These are phyloP conservation scores for Hydrochoerus hydrochaeris DNA, from an alignment of 2,113 vertebrate genomes.

Conservation along the genomic window DNA sequence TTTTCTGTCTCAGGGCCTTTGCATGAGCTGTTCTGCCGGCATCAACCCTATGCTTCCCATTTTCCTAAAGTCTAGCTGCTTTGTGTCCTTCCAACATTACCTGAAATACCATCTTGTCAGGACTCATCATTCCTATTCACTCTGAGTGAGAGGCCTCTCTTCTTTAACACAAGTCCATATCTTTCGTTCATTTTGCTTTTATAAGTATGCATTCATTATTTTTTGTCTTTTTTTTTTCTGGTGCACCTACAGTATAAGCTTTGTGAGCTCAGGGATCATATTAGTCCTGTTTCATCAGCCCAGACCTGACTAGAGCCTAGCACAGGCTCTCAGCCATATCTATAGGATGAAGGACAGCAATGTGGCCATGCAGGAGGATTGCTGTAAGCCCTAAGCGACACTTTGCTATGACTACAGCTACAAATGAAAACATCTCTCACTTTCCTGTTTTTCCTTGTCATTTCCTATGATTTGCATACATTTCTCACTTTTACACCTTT, in stretches of 20 bases:
- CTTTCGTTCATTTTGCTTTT: slow-evolving; percentile 13
- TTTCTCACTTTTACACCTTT: neutral
- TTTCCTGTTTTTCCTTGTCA: neutral
- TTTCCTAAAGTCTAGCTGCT: neutral
- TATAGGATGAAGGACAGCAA: neutral
- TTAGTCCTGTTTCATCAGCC: neutral
- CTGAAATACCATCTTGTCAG: neutral
- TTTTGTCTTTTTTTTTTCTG: neutral
- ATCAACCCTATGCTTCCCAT: neutral
- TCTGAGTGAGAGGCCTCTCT: neutral
- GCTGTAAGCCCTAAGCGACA: neutral
- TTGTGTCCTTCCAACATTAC: neutral
- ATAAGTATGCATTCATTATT: neutral
- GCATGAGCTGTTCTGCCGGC: neutral
- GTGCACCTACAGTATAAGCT: neutral
- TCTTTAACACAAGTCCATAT: neutral
- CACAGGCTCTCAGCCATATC: neutral
- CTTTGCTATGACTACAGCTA: neutral
- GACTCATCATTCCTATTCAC: neutral
- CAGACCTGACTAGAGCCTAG: neutral
- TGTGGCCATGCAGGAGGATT: neutral
- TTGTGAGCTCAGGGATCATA: neutral
- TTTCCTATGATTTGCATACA: neutral
- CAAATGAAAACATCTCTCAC: neutral
- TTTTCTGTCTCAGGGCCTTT: neutral